A percentile compares a stretch with the other conserved stretches of the same genome.
Evolutionary conservation across 2,888 invertebrate genomes (phyloP).

Genomic region (Brachyptera putata): DNA sequence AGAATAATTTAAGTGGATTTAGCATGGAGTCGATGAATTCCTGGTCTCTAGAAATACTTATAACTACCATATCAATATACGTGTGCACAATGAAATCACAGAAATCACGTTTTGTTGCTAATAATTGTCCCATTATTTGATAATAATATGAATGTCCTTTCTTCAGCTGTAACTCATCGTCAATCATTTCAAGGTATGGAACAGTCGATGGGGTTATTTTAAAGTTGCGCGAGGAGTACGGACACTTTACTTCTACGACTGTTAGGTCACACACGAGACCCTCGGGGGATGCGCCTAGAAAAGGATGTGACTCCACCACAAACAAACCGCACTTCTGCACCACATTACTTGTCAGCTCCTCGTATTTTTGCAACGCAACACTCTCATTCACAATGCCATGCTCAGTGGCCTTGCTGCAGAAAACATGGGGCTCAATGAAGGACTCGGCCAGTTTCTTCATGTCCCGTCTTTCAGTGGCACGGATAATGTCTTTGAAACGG

Average conservation of each 20-base stretch:
- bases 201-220: slow-evolving; percentile 27
- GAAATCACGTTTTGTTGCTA: slow-evolving; percentile 27
- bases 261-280: slow-evolving; percentile 25
- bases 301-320: neutral
- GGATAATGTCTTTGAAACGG: neutral
- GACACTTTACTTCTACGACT: slow-evolving; percentile 32
- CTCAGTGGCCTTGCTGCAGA: slow-evolving; percentile 13
- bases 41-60: slow-evolving; percentile 29
- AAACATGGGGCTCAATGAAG: neutral
- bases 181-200: slow-evolving; percentile 24
- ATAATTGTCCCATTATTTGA: slow-evolving; percentile 23
- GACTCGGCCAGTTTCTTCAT: slow-evolving; percentile 2
- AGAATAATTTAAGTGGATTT: slow-evolving; percentile 24
- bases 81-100: slow-evolving; percentile 30
- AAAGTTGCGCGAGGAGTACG: slow-evolving; percentile 18
- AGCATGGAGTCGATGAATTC: slow-evolving; percentile 28
- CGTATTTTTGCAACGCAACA: slow-evolving; percentile 24
- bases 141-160: slow-evolving; percentile 26
- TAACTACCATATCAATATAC: slow-evolving; percentile 18
- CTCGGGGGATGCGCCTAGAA: slow-evolving; percentile 31
- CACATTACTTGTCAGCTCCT: slow-evolving; percentile 9
- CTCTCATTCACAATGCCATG: slow-evolving; percentile 29
- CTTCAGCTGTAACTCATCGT: slow-evolving; percentile 25
- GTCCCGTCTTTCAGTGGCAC: slow-evolving; percentile 3
- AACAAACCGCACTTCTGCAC: slow-evolving; percentile 21